phyloP scores from a whole-genome alignment of 2,888 invertebrate species.

The Machimus rusticus region DNA sequence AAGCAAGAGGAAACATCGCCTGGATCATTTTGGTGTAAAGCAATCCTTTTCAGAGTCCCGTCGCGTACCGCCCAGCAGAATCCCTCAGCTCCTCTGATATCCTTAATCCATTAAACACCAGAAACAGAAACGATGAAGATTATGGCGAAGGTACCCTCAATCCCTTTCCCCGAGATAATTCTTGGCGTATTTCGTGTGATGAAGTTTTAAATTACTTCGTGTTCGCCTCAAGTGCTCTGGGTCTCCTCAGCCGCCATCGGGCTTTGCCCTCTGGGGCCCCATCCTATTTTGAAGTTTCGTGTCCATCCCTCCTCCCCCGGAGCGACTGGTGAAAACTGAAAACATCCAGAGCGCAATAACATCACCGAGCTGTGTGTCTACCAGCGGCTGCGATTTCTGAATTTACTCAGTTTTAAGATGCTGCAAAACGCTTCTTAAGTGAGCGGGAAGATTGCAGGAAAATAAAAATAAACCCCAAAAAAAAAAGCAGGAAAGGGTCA shows the following conservation, averaged over 20 bases:
- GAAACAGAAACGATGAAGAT: conserved; percentile 10
- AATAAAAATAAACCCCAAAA: neutral
- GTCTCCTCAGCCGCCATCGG: neutral
- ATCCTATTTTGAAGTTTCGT: too few relatives aligned
- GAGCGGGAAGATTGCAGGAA: neutral
- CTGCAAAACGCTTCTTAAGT: conserved; percentile 15
- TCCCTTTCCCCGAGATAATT: neutral
- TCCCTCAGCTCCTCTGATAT: neutral
- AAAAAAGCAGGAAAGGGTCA: neutral
- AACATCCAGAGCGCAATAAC: conserved; percentile 5
- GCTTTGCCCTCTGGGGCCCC: neutral
- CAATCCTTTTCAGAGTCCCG: neutral
- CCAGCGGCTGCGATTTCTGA: neutral
- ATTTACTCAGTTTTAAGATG: conserved; percentile 16
- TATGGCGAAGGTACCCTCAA: neutral
- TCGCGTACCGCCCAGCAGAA: neutral
- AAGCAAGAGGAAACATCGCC: neutral
- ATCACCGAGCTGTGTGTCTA: neutral
- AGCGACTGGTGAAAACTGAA: neutral
- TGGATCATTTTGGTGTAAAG: neutral
- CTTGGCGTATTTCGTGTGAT: conserved; percentile 11
- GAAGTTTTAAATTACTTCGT: conserved; percentile 35
- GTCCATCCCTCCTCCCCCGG: too few relatives aligned
- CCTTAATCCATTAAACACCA: neutral
- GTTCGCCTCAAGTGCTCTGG: conserved; percentile 26